phyloP scores from a whole-genome alignment of 1,140 invertebrate species.

The Hestina assimilis region DNA sequence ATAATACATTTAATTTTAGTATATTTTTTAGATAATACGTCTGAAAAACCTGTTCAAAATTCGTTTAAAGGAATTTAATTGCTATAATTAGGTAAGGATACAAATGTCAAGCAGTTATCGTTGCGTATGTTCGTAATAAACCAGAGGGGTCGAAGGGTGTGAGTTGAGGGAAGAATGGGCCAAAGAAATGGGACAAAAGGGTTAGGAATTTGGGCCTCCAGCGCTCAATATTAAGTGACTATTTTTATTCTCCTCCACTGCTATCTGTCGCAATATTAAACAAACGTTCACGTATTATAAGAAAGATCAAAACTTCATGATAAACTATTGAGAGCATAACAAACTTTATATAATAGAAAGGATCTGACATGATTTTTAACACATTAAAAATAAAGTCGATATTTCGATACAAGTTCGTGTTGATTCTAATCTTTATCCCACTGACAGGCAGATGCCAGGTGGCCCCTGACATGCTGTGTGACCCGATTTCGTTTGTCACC shows the following conservation, averaged over 20 bases:
- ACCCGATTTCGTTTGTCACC: constrained; percentile 37
- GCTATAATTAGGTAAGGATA: too few species aligned
- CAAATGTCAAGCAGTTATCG: too few species aligned
- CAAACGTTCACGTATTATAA: not conserved
- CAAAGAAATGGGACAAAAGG: too few species aligned
- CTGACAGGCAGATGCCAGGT: constrained; percentile 54
- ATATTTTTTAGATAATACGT: too few species aligned
- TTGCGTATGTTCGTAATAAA: too few species aligned
- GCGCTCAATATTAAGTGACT: too few species aligned
- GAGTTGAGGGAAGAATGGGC: too few species aligned
- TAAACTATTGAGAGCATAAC: not conserved
- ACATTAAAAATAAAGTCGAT: not conserved
- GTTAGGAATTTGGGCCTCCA: too few species aligned
- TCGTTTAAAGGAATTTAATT: too few species aligned
- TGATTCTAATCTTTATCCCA: constrained; percentile 4
- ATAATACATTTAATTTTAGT: too few species aligned
- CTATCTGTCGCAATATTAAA: not conserved
- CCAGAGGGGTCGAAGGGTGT: too few species aligned
- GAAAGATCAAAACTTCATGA: not conserved
- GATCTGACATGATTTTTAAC: not conserved
- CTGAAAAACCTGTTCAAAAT: too few species aligned
- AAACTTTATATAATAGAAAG: not conserved
- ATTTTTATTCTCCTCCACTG: not conserved
- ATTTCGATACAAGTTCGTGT: not conserved
- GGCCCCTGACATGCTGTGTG: constrained; percentile 34